Base-by-base conservation (phyloP, 2,888 invertebrate species). In the Luperina testacea region DNA sequence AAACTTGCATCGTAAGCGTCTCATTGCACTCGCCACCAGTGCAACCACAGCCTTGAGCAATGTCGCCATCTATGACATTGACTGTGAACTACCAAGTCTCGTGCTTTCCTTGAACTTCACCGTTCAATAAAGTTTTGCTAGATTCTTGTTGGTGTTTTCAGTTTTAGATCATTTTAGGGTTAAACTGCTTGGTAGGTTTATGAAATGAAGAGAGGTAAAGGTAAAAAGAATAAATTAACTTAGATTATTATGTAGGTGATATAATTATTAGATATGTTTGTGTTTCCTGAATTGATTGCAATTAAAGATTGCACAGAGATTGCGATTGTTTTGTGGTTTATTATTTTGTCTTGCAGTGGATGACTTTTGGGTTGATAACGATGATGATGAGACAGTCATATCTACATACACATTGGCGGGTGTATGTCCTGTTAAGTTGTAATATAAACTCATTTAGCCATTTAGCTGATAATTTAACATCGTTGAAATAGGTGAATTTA, bases 61-160 rank as follows among this genome's bases (percentile, higher is more conserved):
- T 85, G 77, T 64, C 81, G 85, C 85, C 85, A 85, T 85, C 85
- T 85, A 67, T 83, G 77, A 13, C 57, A 85, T 72, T 78, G 75
- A 78, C 83, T 53, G 61, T 78, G 76, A 85, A 85, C 85, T 85
- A 78, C 2, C 20, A 77, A 73, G 75, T 1, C 82, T 64, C n/a
- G n/a, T 64, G 63, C 59, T 65, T 79, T 76, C 80, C 57, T 80
- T 67, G 67, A 81, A 83, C 77, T 83, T 83, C 63, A 68, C 13
- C 24, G 38, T 38, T 69, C 3, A 27, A 64, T 74, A 63, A n/a
- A 61, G 42, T 59, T 59, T 51, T 38, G 6, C 32, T 53, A 5
- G 45, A 17, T 51, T 65, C 11, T 73, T 45, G 27, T 63, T 57
- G 8, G 27, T 32, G 38, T 59, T 42, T 63, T 72, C n/a, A 48